A percentile compares a stretch with the other conserved stretches of the same genome.
These are phyloP conservation scores for Lepus timidus DNA, from an alignment of 2,113 vertebrate genomes.

Conservation along the genomic window DNA sequence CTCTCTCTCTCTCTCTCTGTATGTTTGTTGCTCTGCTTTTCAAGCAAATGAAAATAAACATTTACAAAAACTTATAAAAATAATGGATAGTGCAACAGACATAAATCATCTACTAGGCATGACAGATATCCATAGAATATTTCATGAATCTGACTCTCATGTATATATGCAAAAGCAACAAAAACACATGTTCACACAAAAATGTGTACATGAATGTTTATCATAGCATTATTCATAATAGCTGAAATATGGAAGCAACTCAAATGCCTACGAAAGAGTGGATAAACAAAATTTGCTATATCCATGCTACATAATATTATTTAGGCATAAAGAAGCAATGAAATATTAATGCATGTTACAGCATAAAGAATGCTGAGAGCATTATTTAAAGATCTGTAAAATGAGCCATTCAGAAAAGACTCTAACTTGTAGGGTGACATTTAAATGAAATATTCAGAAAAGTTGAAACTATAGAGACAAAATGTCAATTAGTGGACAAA, in stretches of 20 bases:
- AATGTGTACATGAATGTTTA: background rate
- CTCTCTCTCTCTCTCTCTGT: too few species aligned
- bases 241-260: background rate
- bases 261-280: background rate
- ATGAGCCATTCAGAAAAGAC: background rate
- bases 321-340: background rate
- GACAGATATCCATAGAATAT: constrained; percentile 16
- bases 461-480: background rate
- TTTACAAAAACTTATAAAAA: too few species aligned
- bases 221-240: background rate
- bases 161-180: background rate
- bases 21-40: too few species aligned
- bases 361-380: background rate
- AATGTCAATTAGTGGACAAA: background rate
- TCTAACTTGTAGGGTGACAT: background rate
- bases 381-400: constrained; percentile 12
- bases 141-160: background rate
- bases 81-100: too few species aligned
- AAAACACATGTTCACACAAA: constrained; percentile 12
- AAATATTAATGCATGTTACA: background rate
- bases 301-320: background rate
- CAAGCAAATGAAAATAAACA: too few species aligned
- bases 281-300: background rate
- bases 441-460: constrained; percentile 16
- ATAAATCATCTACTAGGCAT: background rate